Conservation (phyloP, 1,140 invertebrate genomes). For the Drosophila kanapiae region DNA sequence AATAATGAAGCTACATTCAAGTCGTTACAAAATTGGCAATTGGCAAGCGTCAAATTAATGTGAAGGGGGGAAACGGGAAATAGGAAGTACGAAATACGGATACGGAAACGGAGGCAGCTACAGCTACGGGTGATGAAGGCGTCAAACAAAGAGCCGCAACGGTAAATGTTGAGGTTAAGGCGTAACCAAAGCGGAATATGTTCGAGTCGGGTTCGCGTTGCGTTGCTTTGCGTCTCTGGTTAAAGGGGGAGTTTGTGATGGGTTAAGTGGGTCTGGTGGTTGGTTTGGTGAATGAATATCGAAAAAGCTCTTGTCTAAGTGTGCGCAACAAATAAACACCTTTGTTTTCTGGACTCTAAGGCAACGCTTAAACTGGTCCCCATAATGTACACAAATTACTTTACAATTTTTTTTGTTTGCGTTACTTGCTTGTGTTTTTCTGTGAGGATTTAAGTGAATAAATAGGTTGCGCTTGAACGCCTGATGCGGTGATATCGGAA, state of each 20-base stretch:
- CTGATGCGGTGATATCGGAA: conserved; percentile 24
- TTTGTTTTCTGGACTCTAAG: conserved; percentile 53
- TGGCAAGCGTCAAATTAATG: conserved; percentile 54
- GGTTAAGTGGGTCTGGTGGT: conserved; percentile 1
- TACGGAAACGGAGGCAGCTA: conserved; percentile 12
- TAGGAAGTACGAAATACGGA: conserved; percentile 25
- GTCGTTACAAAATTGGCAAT: conserved; percentile 66
- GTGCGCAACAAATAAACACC: conserved; percentile 43
- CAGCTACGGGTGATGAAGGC: conserved; percentile 26
- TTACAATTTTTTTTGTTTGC: conserved; percentile 50
- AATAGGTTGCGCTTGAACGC: conserved; percentile 40
- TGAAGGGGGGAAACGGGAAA: conserved; percentile 14
- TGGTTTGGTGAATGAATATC: conserved; percentile 16
- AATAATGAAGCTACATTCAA: conserved; percentile 79
- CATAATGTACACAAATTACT: conserved; percentile 56
- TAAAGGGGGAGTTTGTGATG: not conserved
- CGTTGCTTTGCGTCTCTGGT: conserved; percentile 11
- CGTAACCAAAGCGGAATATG: conserved; percentile 28
- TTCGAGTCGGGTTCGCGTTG: conserved; percentile 38
- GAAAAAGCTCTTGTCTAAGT: conserved; percentile 52
- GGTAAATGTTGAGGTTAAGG: conserved; percentile 17
- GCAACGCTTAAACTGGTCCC: conserved; percentile 79
- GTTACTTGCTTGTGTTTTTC: conserved; percentile 26
- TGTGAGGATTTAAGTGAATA: conserved; percentile 15
- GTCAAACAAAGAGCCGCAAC: conserved; percentile 27